phyloP scores from a whole-genome alignment of 2,797 vertebrate species.

The Cirrhinus mrigala region DNA sequence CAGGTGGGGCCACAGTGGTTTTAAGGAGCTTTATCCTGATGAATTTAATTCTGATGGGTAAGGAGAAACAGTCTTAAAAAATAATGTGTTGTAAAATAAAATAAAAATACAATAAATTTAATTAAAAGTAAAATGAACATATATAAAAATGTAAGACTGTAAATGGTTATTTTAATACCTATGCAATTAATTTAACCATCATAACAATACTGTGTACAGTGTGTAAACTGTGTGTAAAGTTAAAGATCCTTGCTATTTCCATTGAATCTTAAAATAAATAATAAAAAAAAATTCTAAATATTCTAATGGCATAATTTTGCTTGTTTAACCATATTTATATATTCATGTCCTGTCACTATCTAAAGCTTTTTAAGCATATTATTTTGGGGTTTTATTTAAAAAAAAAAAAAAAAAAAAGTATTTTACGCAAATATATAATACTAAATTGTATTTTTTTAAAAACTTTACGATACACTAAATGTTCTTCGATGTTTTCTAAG shows the following conservation, averaged over 20 bases:
- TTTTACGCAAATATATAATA: neutral
- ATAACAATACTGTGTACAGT: neutral
- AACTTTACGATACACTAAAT: too few relatives aligned
- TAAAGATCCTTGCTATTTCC: neutral
- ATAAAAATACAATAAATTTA: neutral
- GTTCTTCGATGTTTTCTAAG: neutral
- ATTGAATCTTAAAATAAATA: neutral
- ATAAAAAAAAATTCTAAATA: neutral
- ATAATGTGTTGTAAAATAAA: neutral
- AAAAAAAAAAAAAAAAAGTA: too few relatives aligned
- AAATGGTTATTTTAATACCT: too few relatives aligned
- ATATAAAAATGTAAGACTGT: too few relatives aligned
- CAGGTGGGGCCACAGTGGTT: constrained; percentile 98
- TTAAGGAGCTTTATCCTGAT: constrained; percentile 96
- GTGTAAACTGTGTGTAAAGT: neutral
- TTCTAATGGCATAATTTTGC: too few relatives aligned
- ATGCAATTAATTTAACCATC: too few relatives aligned
- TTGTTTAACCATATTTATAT: too few relatives aligned
- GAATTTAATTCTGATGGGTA: constrained; percentile 92
- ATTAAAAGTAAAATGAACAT: neutral
- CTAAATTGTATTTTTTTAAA: too few relatives aligned
- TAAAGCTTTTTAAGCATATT: too few relatives aligned
- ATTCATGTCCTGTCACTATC: too few relatives aligned
- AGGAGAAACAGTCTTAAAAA: constrained; percentile 32
- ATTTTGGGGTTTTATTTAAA: too few relatives aligned